phyloP scores from a whole-genome alignment of 1,140 invertebrate genomes.

The Brachionus rubens region DNA sequence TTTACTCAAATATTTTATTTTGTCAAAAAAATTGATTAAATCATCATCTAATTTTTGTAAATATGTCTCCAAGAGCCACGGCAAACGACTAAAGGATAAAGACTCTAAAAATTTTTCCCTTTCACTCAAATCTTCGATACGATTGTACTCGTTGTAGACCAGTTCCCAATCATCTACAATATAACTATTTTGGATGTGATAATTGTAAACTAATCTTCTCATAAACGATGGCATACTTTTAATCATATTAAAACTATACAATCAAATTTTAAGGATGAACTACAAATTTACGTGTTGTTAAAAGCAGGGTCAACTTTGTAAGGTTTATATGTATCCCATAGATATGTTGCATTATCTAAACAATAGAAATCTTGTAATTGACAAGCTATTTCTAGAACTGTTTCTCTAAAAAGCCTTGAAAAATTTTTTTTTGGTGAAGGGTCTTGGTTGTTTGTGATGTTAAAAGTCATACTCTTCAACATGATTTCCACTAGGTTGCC shows the following conservation, averaged over 20 bases:
- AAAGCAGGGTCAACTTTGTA: not conserved
- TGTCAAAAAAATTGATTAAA: conserved; percentile 42
- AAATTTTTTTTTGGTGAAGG: too few species aligned
- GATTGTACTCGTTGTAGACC: not conserved
- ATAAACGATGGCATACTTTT: not conserved
- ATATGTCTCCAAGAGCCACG: conserved; percentile 38
- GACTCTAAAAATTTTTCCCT: not conserved
- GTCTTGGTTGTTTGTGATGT: too few species aligned
- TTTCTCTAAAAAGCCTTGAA: conserved; percentile 25
- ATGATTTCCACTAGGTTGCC: not conserved
- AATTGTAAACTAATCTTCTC: conserved; percentile 14
- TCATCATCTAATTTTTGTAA: conserved; percentile 31
- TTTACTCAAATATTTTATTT: conserved; percentile 4
- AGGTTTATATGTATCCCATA: conserved; percentile 4
- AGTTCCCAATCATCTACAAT: conserved; percentile 1
- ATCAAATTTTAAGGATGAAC: not conserved
- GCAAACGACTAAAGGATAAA: not conserved
- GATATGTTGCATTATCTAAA: not conserved
- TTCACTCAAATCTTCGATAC: conserved; percentile 14
- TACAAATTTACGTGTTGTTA: not conserved
- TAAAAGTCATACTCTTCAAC: conserved; percentile 8
- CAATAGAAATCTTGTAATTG: conserved; percentile 15
- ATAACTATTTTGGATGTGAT: conserved; percentile 40
- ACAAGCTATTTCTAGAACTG: conserved; percentile 24
- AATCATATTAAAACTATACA: not conserved